phyloP scores from a whole-genome alignment of 1,140 invertebrate species.

The Dreissena polymorpha region DNA sequence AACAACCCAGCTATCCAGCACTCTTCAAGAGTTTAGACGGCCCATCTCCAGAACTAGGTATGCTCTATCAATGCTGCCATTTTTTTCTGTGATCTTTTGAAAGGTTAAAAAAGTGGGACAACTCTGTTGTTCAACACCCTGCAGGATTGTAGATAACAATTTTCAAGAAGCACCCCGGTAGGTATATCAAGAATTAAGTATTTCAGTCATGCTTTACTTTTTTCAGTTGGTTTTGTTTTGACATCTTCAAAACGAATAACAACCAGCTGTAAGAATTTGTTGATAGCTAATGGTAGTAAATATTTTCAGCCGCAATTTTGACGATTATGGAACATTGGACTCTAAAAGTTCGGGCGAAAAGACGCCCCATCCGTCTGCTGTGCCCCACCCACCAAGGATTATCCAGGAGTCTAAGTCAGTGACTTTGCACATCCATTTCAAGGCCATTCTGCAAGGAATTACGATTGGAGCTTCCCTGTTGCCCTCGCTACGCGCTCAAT shows the following conservation, averaged over 20 bases:
- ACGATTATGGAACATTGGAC: constrained; percentile 54
- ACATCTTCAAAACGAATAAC: too few relatives aligned
- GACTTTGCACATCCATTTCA: constrained; percentile 78
- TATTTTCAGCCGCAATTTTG: constrained; percentile 49
- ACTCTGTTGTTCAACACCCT: too few relatives aligned
- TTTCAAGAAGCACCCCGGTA: too few relatives aligned
- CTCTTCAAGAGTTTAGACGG: constrained; percentile 76
- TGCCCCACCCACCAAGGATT: constrained; percentile 32
- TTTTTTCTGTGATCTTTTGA: too few relatives aligned
- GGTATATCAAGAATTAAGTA: too few relatives aligned
- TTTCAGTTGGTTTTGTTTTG: too few relatives aligned
- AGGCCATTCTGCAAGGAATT: constrained; percentile 85
- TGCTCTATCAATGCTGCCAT: background rate
- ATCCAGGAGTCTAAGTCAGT: constrained; percentile 36
- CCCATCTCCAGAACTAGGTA: constrained; percentile 66
- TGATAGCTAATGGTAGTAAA: too few relatives aligned
- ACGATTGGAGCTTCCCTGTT: constrained; percentile 95
- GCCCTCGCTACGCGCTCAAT: constrained; percentile 97
- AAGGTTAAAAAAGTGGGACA: too few relatives aligned
- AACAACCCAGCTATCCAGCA: constrained; percentile 88
- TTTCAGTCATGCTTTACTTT: too few relatives aligned
- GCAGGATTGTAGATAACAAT: too few relatives aligned
- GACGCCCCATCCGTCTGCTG: background rate
- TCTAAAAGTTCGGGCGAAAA: constrained; percentile 47
- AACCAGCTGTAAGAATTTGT: too few relatives aligned